These are phyloP conservation scores for Buphagus erythrorhynchus DNA, from an alignment of 2,797 vertebrate species.

Conservation along the genomic window DNA sequence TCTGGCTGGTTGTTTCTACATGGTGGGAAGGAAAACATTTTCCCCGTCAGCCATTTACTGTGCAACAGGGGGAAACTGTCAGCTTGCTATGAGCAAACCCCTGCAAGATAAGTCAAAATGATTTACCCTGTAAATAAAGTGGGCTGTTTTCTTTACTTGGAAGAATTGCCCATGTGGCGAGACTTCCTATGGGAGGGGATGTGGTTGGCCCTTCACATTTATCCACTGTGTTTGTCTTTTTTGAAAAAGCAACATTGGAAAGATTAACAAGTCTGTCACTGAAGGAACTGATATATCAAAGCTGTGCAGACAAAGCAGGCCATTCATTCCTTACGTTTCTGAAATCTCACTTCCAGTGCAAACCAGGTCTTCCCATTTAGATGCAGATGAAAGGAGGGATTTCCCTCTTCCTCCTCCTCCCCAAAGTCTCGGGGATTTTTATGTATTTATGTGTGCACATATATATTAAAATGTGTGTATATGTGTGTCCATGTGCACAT, in stretches of 20 bases:
- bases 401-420: constrained; percentile 29
- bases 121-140: constrained; percentile 80
- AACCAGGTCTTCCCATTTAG: constrained; percentile 57
- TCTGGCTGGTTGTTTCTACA: constrained; percentile 74
- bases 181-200: constrained; percentile 78
- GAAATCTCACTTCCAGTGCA: constrained; percentile 60
- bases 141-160: constrained; percentile 77
- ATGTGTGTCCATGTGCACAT: accelerated
- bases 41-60: constrained; percentile 75
- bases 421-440: background rate
- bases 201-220: constrained; percentile 73
- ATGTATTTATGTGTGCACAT: background rate
- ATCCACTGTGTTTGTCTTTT: constrained; percentile 76
- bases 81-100: constrained; percentile 69
- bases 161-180: constrained; percentile 76
- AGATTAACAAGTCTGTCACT: constrained; percentile 79
- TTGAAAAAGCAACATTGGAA: constrained; percentile 76
- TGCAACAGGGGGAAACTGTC: constrained; percentile 75
- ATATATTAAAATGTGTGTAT: background rate
- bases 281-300: constrained; percentile 76
- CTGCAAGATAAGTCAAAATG: constrained; percentile 77
- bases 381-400: constrained; percentile 55
- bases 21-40: constrained; percentile 80
- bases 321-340: constrained; percentile 71
- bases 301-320: constrained; percentile 70